Base-by-base conservation (phyloP, 2,797 vertebrate species). In the Babyrousa celebensis region DNA sequence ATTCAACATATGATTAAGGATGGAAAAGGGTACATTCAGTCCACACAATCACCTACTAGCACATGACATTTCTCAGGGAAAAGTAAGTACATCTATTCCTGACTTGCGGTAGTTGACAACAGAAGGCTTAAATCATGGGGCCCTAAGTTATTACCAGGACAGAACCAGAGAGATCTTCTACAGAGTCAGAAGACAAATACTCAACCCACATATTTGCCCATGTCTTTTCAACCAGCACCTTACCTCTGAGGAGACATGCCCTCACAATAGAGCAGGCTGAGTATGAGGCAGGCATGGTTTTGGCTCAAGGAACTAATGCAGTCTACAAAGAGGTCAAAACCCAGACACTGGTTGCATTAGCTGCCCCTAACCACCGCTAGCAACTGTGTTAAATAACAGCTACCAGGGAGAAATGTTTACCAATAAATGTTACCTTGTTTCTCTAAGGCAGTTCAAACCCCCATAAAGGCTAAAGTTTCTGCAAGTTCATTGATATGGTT, bases 381-480 rank as follows among this genome's bases (percentile, higher is more conserved):
- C 21, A 88, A 70, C 29, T 40, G 90, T 79, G 23, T n/a, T 95
- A 74, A 79, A 48, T 32, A 83, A 71, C n/a, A 78, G 48, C 82
- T 86, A 90, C 2, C 3, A 36, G 12, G 8, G 65, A 8, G 9
- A 74, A 88, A 85, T 52, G 11, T 21, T 75, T 52, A 60, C 14
- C 21, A 32, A 27, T 56, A 54, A 52, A 65, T 29, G 27, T 67
- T 79, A 21, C 1, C 18, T 0, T 72, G 21, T 80, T 56, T 74
- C 48, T 40, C 36, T 71, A 65, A 89, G n/a, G 25, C 32, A 71
- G 11, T 9, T 4, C 36, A 25, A 74, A 62, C n/a, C 27, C 18
- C 21, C 85, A 74, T 12, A 52, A 78, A 86, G 29, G 48, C 63
- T 83, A 75, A 67, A 87, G 40, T 72, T 56, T 58, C 56, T 70